Conservation (phyloP, 1,140 invertebrate species). For the Sitobion miscanthi region DNA sequence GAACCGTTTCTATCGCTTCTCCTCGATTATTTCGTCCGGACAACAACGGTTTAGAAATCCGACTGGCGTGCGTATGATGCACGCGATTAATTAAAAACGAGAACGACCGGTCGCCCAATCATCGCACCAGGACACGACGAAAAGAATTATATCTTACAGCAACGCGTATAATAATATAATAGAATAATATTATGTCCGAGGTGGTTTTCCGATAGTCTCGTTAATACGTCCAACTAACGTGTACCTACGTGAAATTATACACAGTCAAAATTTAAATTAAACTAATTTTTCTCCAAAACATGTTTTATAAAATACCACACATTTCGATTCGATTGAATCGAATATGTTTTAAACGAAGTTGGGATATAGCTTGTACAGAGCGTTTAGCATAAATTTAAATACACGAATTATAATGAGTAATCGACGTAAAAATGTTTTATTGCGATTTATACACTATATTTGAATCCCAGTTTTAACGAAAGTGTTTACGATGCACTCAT, state of each 20-base stretch:
- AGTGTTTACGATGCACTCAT: not conserved
- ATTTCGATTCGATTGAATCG: not conserved
- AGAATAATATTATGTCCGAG: not conserved
- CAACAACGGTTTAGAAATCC: slow-evolving; percentile 5
- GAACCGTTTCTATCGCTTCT: not conserved
- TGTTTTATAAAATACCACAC: slow-evolving; percentile 1
- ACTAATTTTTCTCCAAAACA: not conserved
- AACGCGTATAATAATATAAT: not conserved
- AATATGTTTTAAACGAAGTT: not conserved
- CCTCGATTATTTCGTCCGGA: not conserved
- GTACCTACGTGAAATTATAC: not conserved
- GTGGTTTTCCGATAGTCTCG: not conserved
- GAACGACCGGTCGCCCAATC: slow-evolving; percentile 20
- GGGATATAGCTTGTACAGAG: not conserved
- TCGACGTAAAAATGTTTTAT: not conserved
- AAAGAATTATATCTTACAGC: not conserved
- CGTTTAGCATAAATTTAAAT: slow-evolving; percentile 27
- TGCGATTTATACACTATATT: not conserved
- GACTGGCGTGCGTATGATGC: not conserved
- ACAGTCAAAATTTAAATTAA: not conserved
- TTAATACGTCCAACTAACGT: not conserved
- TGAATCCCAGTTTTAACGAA: not conserved
- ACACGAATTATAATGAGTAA: slow-evolving; percentile 1
- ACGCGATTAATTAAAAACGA: slow-evolving; percentile 41
- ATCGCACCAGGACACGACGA: not conserved